These are phyloP conservation scores for Syrrhaptes paradoxus DNA, from an alignment of 2,113 vertebrate species.

Conservation along the genomic window DNA sequence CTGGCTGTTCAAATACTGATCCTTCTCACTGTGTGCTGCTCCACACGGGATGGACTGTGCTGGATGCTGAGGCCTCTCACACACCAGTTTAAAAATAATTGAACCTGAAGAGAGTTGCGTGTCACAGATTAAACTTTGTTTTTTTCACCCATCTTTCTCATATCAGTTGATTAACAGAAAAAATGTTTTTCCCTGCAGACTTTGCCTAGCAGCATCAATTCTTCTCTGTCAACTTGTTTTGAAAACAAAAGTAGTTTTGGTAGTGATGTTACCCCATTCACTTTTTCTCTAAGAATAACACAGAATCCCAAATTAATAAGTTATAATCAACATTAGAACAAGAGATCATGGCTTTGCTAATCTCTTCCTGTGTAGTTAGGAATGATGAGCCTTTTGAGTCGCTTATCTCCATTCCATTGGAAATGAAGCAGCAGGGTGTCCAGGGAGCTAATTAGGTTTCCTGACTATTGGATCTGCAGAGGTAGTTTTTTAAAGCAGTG, in stretches of 20 bases:
- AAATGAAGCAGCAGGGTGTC: background rate
- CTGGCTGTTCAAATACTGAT: background rate
- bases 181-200: background rate
- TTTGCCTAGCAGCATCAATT: background rate
- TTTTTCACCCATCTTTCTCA: accelerated
- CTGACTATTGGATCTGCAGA: background rate
- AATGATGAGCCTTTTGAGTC: background rate
- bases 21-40: background rate
- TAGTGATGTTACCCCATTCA: background rate
- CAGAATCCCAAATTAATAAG: background rate
- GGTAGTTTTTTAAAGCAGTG: accelerated
- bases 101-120: background rate
- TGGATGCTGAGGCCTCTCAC: background rate
- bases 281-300: background rate
- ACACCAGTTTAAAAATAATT: background rate
- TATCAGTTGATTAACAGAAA: background rate
- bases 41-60: background rate
- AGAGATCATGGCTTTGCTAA: background rate
- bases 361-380: background rate
- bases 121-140: background rate
- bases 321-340: background rate
- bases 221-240: background rate
- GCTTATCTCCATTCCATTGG: background rate
- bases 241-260: background rate
- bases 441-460: background rate